Base-by-base conservation (phyloP, 1,140 invertebrate species). In the Euura saliciscinereae region DNA sequence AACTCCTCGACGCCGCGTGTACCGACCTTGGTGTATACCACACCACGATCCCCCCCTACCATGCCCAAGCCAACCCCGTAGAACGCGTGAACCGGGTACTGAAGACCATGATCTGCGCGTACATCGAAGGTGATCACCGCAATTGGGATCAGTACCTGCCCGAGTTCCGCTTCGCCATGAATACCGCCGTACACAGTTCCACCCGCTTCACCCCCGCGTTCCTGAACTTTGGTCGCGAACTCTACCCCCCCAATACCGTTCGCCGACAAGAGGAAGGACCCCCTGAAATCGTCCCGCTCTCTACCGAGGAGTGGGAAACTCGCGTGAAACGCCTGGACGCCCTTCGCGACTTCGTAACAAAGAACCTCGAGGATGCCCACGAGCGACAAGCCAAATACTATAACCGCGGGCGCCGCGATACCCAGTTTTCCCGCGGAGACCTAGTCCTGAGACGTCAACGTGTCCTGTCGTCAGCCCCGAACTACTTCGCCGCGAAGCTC, bases 221-320 rank as follows among this genome's bases (percentile, higher is more conserved):
- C 65, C 67, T 87, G 7, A 84, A 70, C 4, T 83, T 83, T 59
- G 83, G 83, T n/a, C n/a, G n/a, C n/a, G n/a, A n/a, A n/a, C n/a
- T n/a, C n/a, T n/a, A n/a, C n/a, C n/a, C n/a, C n/a, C n/a, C n/a
- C n/a, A n/a, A n/a, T n/a, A n/a, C n/a, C n/a, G n/a, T n/a, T n/a
- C n/a, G n/a, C n/a, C n/a, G 11, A 51, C 6, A 6, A 5, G 46
- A 51, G 11, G 46, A 51, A 11, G 46, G 46, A 6, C 46, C 46
- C 5, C 46, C 46, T 5, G 11, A 51, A 11, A 51, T 51, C 46
- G 6, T 51, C 46, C 11, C 11, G 46, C 46, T 6, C 5, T 6
- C 46, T 11, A 5, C 5, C 11, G 65, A 64, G 7, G 45, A 72
- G 42, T 67, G 71, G 71, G 44, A 13, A 4, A 45, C 66, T 28